phyloP scores from a whole-genome alignment of 2,797 vertebrate genomes.

The Serranus cabrilla region DNA sequence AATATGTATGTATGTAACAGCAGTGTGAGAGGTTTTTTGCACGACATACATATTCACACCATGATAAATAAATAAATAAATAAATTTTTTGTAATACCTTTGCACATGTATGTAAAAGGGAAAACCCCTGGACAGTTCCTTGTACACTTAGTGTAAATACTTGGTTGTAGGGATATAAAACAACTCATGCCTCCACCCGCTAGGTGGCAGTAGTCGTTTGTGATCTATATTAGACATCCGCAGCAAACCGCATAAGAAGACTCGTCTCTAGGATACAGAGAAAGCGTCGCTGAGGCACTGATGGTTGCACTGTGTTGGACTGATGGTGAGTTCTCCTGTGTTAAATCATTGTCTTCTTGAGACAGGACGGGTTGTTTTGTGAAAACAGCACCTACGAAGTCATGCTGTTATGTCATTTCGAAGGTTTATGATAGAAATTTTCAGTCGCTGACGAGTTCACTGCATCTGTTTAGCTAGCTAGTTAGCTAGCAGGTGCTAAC shows the following conservation, averaged over 20 bases:
- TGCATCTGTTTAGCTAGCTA: neutral
- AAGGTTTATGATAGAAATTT: fast-evolving
- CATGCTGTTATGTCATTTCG: fast-evolving
- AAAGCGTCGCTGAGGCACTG: neutral
- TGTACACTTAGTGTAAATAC: neutral
- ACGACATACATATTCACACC: no score
- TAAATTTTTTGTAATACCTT: neutral
- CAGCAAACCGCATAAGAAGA: conserved; percentile 53
- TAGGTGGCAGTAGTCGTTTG: conserved; percentile 46
- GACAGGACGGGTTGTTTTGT: fast-evolving
- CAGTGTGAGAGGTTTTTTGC: no score
- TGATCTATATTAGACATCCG: neutral
- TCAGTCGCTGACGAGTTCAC: neutral
- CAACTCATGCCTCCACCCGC: conserved; percentile 13
- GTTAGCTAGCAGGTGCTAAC: conserved; percentile 22
- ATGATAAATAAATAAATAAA: neutral
- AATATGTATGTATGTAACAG: no score
- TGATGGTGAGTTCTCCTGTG: conserved; percentile 11
- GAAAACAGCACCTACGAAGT: neutral
- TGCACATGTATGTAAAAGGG: neutral
- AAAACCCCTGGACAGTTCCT: neutral
- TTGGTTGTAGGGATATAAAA: neutral
- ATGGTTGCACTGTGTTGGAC: no score
- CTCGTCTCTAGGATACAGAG: conserved; percentile 66
- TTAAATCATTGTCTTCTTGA: fast-evolving